A percentile compares a stretch with the other conserved stretches of the same genome.
These are phyloP conservation scores for Paramuricea clavata DNA, from an alignment of 92 coral and sea anemone species.

Conservation along the genomic window DNA sequence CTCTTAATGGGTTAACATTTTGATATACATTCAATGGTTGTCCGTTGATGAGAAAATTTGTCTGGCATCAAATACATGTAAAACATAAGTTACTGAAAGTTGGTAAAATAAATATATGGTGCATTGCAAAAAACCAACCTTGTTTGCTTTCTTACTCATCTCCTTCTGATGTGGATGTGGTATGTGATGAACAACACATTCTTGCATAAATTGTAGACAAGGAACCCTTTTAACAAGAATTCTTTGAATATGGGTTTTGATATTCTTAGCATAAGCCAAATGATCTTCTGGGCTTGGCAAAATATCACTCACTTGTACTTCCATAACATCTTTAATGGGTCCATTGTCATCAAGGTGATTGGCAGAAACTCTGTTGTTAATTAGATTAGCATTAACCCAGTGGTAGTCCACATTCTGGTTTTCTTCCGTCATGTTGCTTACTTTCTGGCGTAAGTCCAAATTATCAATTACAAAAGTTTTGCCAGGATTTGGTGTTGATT, in stretches of 20 bases:
- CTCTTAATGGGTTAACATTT: too few species aligned
- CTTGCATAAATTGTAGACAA: background rate
- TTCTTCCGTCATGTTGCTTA: slow-evolving; percentile 23
- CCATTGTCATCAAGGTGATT: slow-evolving; percentile 23
- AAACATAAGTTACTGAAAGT: too few species aligned
- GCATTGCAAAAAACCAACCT: too few species aligned
- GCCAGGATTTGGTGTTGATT: background rate
- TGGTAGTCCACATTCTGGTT: slow-evolving; percentile 36
- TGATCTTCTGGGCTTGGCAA: slow-evolving; percentile 36
- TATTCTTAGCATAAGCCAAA: slow-evolving; percentile 36
- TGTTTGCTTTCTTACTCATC: too few species aligned
- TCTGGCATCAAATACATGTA: too few species aligned
- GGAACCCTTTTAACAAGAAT: background rate
- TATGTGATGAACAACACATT: slow-evolving; percentile 11
- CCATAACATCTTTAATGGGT: slow-evolving; percentile 14
- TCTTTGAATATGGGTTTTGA: slow-evolving; percentile 11
- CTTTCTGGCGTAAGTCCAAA: slow-evolving; percentile 34
- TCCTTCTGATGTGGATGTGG: slow-evolving; percentile 27
- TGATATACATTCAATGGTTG: too few species aligned
- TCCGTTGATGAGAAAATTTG: too few species aligned
- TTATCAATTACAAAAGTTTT: slow-evolving; percentile 21
- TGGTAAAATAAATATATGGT: too few species aligned
- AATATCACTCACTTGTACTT: slow-evolving; percentile 6
- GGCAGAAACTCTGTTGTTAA: slow-evolving; percentile 21
- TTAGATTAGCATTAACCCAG: slow-evolving; percentile 30